A percentile compares a stretch with the other conserved stretches of the same genome.
phyloP scores from a whole-genome alignment of 1,140 invertebrate genomes.

The Cyclargus thomasi region DNA sequence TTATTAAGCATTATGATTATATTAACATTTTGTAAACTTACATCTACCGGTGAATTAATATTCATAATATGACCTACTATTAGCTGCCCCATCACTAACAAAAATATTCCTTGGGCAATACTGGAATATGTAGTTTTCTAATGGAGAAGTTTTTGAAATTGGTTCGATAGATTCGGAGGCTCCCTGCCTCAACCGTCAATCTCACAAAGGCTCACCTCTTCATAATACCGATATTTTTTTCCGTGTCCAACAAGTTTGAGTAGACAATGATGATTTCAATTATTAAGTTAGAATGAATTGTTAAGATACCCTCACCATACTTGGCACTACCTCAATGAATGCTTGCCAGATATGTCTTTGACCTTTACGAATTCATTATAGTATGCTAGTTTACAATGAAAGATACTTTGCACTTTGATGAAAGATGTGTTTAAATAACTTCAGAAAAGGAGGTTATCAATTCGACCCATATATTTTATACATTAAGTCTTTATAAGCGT shows the following conservation, averaged over 20 bases:
- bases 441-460: too few species aligned
- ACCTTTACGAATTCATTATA: conserved; percentile 10
- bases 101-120: too few species aligned
- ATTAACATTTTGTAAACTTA: not conserved
- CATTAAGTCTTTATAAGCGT: too few species aligned
- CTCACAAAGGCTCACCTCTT: too few species aligned
- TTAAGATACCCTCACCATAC: conserved; percentile 9
- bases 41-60: too few species aligned
- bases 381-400: not conserved
- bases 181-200: too few species aligned
- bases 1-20: not conserved
- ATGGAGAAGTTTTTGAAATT: too few species aligned
- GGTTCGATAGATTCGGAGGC: too few species aligned
- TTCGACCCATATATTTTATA: too few species aligned
- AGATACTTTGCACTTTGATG: not conserved
- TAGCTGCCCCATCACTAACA: too few species aligned
- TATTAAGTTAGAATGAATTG: conserved; percentile 9
- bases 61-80: too few species aligned
- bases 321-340: conserved; percentile 8
- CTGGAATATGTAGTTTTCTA: too few species aligned
- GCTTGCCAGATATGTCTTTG: conserved; percentile 15
- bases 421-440: not conserved
- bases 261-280: not conserved
- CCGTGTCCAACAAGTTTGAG: not conserved
- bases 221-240: not conserved